Conservation (phyloP, 2,113 vertebrate species). For the Trogon melanurus region DNA sequence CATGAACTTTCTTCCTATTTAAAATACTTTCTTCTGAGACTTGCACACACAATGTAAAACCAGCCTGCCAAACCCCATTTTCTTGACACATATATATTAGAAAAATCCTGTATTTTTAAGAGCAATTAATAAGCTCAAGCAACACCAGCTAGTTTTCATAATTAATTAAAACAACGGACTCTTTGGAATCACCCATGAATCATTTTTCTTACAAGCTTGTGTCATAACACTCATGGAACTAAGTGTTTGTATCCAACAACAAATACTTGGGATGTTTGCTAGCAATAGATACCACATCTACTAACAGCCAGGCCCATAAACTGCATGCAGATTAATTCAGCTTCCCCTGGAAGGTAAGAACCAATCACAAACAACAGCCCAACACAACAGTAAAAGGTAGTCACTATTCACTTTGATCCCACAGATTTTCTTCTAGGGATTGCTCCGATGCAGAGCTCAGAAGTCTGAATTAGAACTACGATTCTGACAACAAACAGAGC, state of each 20-base stretch:
- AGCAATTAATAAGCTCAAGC: neutral
- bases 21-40: neutral
- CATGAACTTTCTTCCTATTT: neutral
- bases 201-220: neutral
- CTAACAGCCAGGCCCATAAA: neutral
- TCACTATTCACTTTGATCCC: neutral
- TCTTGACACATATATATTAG: neutral
- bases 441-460: neutral
- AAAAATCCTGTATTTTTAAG: neutral
- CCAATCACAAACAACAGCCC: neutral
- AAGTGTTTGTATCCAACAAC: neutral
- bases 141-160: neutral
- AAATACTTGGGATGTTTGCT: neutral
- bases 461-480: neutral
- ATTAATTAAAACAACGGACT: neutral
- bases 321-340: neutral
- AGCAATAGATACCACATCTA: neutral
- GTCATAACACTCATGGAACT: neutral
- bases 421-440: neutral
- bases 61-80: neutral
- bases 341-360: neutral
- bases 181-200: neutral
- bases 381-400: neutral
- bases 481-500: neutral
- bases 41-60: neutral